Conservation (phyloP, 2,113 vertebrate species). For the Psettodes erumei region DNA sequence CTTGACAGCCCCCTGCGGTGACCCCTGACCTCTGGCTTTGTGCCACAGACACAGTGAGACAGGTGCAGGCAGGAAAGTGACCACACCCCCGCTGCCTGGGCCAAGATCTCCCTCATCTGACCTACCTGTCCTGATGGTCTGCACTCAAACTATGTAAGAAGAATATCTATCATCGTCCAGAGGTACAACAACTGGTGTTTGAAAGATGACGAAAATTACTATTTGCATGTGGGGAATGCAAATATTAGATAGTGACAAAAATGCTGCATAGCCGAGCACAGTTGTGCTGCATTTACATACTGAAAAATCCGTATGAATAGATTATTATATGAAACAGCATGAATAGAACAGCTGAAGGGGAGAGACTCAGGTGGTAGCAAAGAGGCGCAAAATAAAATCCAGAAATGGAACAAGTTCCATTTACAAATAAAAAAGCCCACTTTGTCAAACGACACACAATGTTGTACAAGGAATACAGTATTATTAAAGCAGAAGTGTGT, state of each 20-base stretch:
- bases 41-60: slow-evolving; percentile 74
- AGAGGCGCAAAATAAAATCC: slow-evolving; percentile 24
- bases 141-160: slow-evolving; percentile 21
- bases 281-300: slow-evolving; percentile 14
- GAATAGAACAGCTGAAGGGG: slow-evolving; percentile 8
- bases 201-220: not conserved
- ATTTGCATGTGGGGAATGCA: not conserved
- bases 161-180: not conserved
- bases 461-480: slow-evolving; percentile 76
- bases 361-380: not conserved
- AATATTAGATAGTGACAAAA: slow-evolving; percentile 10
- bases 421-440: slow-evolving; percentile 82
- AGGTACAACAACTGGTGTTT: not conserved
- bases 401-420: slow-evolving; percentile 83
- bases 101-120: slow-evolving; percentile 60
- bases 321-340: slow-evolving; percentile 17
- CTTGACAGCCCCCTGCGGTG: slow-evolving; percentile 77
- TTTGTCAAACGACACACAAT: slow-evolving; percentile 81
- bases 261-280: not conserved
- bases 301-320: slow-evolving; percentile 13
- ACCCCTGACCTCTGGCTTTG: slow-evolving; percentile 79
- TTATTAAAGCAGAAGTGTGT: slow-evolving; percentile 44
- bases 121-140: slow-evolving; percentile 61
- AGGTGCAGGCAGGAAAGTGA: slow-evolving; percentile 76
- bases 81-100: slow-evolving; percentile 67